A percentile compares a stretch with the other conserved stretches of the same genome.
Evolutionary conservation across 2,888 invertebrate genomes (phyloP).

Genomic region (Syrista parreyssii): DNA sequence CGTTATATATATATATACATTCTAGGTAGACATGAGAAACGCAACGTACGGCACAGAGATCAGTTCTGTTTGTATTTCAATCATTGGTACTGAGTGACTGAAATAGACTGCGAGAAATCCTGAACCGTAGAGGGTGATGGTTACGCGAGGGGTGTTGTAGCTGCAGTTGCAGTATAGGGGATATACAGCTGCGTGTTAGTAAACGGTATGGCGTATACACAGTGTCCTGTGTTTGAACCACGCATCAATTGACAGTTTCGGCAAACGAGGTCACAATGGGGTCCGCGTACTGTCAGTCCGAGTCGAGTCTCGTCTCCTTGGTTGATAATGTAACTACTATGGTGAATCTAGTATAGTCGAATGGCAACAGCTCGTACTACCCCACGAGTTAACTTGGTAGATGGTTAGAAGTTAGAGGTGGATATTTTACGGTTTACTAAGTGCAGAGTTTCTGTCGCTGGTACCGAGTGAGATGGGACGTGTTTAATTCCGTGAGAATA

Average conservation of each 20-base stretch:
- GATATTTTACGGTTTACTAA: not conserved
- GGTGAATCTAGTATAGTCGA: not conserved
- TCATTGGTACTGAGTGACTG: not conserved
- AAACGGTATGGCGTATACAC: not conserved
- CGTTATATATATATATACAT: not conserved
- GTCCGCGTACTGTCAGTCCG: not conserved
- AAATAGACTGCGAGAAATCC: not conserved
- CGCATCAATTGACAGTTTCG: slow-evolving; percentile 60
- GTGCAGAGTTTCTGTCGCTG: not conserved
- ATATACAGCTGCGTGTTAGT: not conserved
- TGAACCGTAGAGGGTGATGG: not conserved
- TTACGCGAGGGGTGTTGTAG: slow-evolving; percentile 23
- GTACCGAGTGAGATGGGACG: not conserved
- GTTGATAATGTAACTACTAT: not conserved
- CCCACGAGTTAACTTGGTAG: not conserved
- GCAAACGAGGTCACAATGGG: slow-evolving; percentile 45
- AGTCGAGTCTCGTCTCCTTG: not conserved
- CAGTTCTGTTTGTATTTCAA: not conserved
- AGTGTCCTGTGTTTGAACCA: not conserved
- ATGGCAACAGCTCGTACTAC: not conserved
- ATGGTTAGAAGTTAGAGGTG: not conserved
- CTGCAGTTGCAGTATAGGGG: slow-evolving; percentile 34
- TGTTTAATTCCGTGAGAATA: not conserved
- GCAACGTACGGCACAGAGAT: slow-evolving; percentile 3
- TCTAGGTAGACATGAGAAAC: slow-evolving; percentile 14